A percentile compares a stretch with the other conserved stretches of the same genome.
phyloP scores from a whole-genome alignment of 37 sponge, comb jelly and placozoan genomes.

The Eunapius fragilis region DNA sequence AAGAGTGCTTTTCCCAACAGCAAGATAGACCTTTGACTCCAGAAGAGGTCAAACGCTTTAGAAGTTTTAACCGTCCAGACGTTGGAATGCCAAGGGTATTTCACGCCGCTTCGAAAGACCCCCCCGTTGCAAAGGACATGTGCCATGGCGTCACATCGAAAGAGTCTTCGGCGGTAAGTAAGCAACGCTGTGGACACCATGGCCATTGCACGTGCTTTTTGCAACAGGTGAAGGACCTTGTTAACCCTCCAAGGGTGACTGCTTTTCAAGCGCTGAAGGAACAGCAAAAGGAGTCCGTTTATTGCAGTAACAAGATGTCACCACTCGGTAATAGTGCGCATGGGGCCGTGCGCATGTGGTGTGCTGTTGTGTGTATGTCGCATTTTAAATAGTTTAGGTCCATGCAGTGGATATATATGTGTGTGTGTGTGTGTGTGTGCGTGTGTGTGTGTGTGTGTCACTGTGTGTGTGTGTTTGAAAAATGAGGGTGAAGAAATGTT shows the following conservation, averaged over 20 bases:
- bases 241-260: conserved; percentile 84
- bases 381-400: too few relatives aligned
- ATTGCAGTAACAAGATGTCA: conserved; percentile 71
- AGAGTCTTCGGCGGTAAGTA: conserved; percentile 62
- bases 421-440: too few relatives aligned
- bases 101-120: conserved; percentile 46
- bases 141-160: conserved; percentile 76
- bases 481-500: too few relatives aligned
- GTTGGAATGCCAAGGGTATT: conserved; percentile 67
- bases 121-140: conserved; percentile 28
- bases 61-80: conserved; percentile 66
- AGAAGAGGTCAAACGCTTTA: conserved; percentile 34
- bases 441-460: too few relatives aligned
- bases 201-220: neutral
- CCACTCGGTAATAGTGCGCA: conserved; percentile 92
- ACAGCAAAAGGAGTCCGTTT: conserved; percentile 73
- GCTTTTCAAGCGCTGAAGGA: conserved; percentile 66
- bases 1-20: conserved; percentile 41
- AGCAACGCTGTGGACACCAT: neutral
- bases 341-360: too few relatives aligned
- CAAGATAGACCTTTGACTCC: conserved; percentile 13
- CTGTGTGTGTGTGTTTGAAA: too few relatives aligned
- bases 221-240: conserved; percentile 68
- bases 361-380: too few relatives aligned
- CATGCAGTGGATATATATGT: too few relatives aligned